Conservation (phyloP, 2,888 invertebrate species). For the Melipona bicolor region DNA sequence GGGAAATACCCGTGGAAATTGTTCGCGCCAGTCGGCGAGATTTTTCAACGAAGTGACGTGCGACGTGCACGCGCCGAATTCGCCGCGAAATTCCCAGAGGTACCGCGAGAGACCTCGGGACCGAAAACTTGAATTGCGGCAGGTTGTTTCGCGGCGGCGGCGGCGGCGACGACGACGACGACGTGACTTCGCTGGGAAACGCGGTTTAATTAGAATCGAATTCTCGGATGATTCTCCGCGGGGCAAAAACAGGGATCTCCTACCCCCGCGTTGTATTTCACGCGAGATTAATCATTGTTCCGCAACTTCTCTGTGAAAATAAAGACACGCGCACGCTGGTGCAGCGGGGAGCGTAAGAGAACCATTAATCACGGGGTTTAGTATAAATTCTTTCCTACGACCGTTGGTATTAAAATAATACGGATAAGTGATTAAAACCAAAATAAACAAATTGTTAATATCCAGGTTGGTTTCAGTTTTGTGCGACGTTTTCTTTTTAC, state of each 20-base stretch:
- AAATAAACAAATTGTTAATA: too few species aligned
- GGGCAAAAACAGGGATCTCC: background rate
- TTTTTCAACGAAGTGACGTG: constrained; percentile 35
- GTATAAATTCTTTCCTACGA: too few species aligned
- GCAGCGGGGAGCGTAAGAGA: too few species aligned
- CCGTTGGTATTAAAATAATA: too few species aligned
- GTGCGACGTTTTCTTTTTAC: too few species aligned
- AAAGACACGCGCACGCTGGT: constrained; percentile 3
- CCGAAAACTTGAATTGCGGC: constrained; percentile 10
- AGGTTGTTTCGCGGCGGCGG: constrained; percentile 9
- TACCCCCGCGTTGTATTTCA: too few species aligned
- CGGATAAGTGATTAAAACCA: too few species aligned
- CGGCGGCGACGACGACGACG: too few species aligned
- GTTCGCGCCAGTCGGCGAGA: constrained; percentile 14
- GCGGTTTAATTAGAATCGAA: constrained; percentile 39
- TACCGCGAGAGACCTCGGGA: background rate
- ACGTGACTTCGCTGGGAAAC: too few species aligned
- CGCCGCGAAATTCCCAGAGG: background rate
- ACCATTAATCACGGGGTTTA: too few species aligned
- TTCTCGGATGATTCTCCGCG: constrained; percentile 14
- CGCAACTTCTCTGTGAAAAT: constrained; percentile 14
- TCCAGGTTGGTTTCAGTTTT: too few species aligned
- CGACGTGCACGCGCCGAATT: constrained; percentile 1
- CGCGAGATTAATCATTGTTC: constrained; percentile 30
- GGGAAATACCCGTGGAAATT: constrained; percentile 27